A percentile compares a stretch with the other conserved stretches of the same genome.
phyloP scores from a whole-genome alignment of 2,888 invertebrate genomes.

The Lymantria dispar region DNA sequence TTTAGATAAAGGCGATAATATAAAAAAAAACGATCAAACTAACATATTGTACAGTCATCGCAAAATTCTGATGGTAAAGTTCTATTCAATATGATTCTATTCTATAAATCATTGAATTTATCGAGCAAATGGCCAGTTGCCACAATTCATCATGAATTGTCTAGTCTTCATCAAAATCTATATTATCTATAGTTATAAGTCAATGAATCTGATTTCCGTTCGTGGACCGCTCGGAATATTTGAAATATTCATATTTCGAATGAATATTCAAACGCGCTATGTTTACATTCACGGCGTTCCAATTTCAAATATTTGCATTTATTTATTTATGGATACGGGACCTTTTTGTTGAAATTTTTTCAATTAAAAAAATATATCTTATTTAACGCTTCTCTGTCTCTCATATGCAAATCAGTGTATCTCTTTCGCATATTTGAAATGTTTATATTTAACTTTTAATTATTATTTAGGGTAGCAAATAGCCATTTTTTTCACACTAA shows the following conservation, averaged over 20 bases:
- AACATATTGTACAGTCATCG: too few relatives aligned
- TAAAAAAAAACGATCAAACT: too few relatives aligned
- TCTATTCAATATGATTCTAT: too few relatives aligned
- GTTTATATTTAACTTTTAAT: constrained; percentile 7
- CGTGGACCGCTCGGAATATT: constrained; percentile 54
- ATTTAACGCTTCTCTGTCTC: constrained; percentile 2
- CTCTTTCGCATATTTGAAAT: constrained; percentile 15
- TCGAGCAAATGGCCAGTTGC: too few relatives aligned
- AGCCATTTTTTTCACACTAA: constrained; percentile 8
- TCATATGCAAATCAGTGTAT: constrained; percentile 1
- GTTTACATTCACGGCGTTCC: constrained; percentile 80
- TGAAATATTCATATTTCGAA: constrained; percentile 79
- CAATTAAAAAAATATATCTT: constrained; percentile 17
- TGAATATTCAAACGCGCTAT: constrained; percentile 79
- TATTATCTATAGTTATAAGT: constrained; percentile 12
- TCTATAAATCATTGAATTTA: too few relatives aligned
- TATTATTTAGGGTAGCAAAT: not conserved
- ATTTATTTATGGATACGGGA: constrained; percentile 72
- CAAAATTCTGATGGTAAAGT: too few relatives aligned
- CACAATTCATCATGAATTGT: not conserved
- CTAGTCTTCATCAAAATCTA: constrained; percentile 9
- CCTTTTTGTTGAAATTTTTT: constrained; percentile 59
- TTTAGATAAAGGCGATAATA: too few relatives aligned
- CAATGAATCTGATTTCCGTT: constrained; percentile 74
- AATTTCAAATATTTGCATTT: constrained; percentile 81